These are phyloP conservation scores for Orchesellides sinensis DNA, from an alignment of 2,888 invertebrate genomes.

Conservation along the genomic window DNA sequence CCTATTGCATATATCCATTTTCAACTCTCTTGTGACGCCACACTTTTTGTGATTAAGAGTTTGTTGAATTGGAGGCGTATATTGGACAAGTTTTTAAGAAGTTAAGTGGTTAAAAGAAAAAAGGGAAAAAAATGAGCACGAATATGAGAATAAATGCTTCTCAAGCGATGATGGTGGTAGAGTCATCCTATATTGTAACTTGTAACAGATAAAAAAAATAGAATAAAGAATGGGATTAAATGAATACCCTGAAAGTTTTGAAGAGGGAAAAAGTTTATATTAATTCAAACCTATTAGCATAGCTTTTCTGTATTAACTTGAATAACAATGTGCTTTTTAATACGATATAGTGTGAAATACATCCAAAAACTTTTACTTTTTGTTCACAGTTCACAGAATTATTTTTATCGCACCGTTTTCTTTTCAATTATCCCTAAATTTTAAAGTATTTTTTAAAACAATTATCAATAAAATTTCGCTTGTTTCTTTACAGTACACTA, in stretches of 20 bases:
- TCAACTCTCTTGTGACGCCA: neutral
- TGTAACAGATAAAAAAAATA: constrained; percentile 6
- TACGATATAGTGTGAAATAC: too few relatives aligned
- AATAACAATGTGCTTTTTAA: too few relatives aligned
- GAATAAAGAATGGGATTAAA: neutral
- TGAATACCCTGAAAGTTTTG: neutral
- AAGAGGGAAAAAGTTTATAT: constrained; percentile 57
- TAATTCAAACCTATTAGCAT: constrained; percentile 72
- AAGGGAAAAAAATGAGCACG: neutral
- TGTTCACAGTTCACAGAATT: too few relatives aligned
- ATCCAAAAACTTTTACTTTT: too few relatives aligned
- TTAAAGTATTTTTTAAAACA: too few relatives aligned
- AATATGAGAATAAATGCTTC: constrained; percentile 32
- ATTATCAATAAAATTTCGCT: too few relatives aligned
- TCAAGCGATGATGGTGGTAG: constrained; percentile 31
- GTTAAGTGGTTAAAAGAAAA: constrained; percentile 20
- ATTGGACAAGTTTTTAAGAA: constrained; percentile 22
- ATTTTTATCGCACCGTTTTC: too few relatives aligned
- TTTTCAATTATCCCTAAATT: too few relatives aligned
- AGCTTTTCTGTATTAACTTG: constrained; percentile 54
- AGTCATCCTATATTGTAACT: neutral
- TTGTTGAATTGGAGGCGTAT: constrained; percentile 23
- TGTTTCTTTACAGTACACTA: too few relatives aligned
- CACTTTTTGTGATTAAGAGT: constrained; percentile 72
- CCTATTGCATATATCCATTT: constrained; percentile 18